Evolutionary conservation across 2,888 invertebrate genomes (phyloP).

Genomic region (Archaeoteleia sp.): DNA sequence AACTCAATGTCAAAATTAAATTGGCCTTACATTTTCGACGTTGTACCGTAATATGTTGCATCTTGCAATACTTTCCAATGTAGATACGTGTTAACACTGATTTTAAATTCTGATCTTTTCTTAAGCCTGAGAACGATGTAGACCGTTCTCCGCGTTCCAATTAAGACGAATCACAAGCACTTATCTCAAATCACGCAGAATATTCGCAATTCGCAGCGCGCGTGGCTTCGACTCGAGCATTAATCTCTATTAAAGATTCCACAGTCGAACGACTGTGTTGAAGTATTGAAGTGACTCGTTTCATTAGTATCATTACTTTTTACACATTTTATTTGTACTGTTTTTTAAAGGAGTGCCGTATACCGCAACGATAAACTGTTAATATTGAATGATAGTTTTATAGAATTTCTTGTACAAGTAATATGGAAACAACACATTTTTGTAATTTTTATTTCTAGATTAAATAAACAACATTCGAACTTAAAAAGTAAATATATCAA

Average conservation of each 20-base stretch:
- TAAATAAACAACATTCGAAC: too few relatives aligned
- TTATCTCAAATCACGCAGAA: constrained; percentile 60
- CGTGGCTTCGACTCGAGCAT: constrained; percentile 53
- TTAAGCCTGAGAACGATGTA: constrained; percentile 18
- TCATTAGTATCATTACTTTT: constrained; percentile 2
- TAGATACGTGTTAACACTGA: constrained; percentile 39
- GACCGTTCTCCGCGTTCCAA: constrained; percentile 53
- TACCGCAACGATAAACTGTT: too few relatives aligned
- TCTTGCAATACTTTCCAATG: neutral
- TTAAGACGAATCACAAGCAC: constrained; percentile 62
- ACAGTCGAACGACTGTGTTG: constrained; percentile 1
- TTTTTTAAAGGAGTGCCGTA: too few relatives aligned
- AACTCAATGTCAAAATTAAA: constrained; percentile 14
- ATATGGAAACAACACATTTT: too few relatives aligned
- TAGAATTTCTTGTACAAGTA: too few relatives aligned
- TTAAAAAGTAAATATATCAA: too few relatives aligned
- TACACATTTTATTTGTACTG: too few relatives aligned
- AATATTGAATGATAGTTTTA: too few relatives aligned
- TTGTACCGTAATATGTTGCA: neutral
- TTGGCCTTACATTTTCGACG: neutral
- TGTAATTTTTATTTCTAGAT: too few relatives aligned
- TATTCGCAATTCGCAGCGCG: constrained; percentile 54
- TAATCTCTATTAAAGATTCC: constrained; percentile 62
- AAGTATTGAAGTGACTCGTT: constrained; percentile 2
- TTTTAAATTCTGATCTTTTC: constrained; percentile 53